These are phyloP conservation scores for Parus major DNA, from an alignment of 2,113 vertebrate genomes.

Conservation along the genomic window DNA sequence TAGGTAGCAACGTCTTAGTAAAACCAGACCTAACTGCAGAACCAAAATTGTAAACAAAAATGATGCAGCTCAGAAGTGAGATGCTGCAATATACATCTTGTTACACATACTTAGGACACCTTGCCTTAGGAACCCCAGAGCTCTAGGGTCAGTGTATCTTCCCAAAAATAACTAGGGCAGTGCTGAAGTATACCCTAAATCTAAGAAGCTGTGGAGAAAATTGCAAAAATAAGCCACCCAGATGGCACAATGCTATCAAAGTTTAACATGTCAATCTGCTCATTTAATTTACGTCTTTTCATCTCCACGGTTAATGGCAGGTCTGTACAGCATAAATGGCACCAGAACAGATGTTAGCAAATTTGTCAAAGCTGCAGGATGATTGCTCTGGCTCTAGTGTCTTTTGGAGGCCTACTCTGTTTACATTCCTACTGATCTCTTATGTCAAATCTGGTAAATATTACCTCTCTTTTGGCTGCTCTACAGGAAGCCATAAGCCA, in stretches of 20 bases:
- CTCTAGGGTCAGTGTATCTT: background rate
- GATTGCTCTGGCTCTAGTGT: background rate
- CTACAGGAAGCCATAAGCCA: background rate
- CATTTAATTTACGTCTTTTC: conserved; percentile 66
- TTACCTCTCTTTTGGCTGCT: background rate
- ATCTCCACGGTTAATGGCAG: conserved; percentile 44
- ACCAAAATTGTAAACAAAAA: background rate
- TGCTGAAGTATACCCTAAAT: background rate
- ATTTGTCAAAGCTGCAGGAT: conserved; percentile 50
- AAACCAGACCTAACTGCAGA: background rate
- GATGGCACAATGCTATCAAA: conserved; percentile 43
- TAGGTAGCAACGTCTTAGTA: fast-evolving
- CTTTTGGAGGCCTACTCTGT: conserved; percentile 11
- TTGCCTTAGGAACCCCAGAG: background rate
- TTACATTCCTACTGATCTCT: background rate
- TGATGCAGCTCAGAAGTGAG: background rate
- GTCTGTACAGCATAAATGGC: conserved; percentile 38
- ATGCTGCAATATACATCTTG: background rate
- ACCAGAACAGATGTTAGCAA: conserved; percentile 57
- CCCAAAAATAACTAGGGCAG: background rate
- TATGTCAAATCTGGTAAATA: conserved; percentile 15
- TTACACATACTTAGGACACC: background rate
- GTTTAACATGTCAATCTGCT: background rate
- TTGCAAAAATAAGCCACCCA: conserved; percentile 32
- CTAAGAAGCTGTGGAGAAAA: background rate